Evolutionary conservation across 2,797 vertebrate genomes (phyloP).

Genomic region (Helarctos malayanus): DNA sequence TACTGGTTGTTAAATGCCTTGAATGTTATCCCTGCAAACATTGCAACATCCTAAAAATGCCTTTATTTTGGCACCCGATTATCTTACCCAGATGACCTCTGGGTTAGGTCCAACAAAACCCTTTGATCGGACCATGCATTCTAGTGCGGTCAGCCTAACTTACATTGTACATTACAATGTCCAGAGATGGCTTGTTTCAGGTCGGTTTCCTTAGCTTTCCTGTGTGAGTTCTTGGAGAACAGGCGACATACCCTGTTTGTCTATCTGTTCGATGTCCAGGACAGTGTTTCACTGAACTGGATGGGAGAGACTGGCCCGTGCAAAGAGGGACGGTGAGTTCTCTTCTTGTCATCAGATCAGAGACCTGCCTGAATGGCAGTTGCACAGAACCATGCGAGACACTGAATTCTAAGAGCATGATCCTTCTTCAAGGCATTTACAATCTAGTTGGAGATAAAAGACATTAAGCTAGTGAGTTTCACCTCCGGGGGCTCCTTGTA

Average conservation of each 20-base stretch:
- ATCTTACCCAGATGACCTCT: background rate
- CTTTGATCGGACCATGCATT: background rate
- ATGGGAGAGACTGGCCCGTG: background rate
- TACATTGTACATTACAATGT: background rate
- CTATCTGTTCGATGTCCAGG: background rate
- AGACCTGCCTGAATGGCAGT: background rate
- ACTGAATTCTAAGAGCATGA: background rate
- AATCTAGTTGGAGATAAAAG: slow-evolving; percentile 7
- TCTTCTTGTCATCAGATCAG: background rate
- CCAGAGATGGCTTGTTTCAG: background rate
- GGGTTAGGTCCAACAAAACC: background rate
- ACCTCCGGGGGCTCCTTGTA: background rate
- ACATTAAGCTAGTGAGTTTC: background rate
- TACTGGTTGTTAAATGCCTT: background rate
- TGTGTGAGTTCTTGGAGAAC: background rate
- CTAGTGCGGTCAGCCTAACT: background rate
- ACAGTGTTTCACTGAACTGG: background rate
- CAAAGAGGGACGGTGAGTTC: background rate
- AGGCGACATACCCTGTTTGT: background rate
- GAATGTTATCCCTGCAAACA: background rate
- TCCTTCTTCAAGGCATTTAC: slow-evolving; percentile 47
- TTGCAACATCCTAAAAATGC: background rate
- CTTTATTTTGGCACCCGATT: background rate
- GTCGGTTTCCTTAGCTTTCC: background rate
- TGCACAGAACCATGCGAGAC: background rate